phyloP scores from a whole-genome alignment of 37 sponge, comb jelly and placozoan genomes.

The Petrosia ficiformis region DNA sequence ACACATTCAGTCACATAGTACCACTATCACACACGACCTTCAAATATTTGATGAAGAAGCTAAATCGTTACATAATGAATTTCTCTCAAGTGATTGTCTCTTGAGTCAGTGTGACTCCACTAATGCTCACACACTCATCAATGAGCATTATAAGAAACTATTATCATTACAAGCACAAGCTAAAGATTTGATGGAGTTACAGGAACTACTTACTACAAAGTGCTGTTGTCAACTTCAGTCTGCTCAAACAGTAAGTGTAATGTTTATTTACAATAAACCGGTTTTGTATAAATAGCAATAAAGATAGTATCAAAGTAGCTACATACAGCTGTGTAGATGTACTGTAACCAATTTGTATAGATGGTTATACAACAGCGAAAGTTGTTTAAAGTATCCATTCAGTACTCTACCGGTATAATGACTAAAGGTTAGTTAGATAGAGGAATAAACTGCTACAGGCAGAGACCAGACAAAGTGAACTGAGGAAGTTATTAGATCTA shows the following conservation, averaged over 20 bases:
- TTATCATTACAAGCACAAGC: slow-evolving; percentile 23
- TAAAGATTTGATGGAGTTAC: slow-evolving; percentile 79
- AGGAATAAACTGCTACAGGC: too few species aligned
- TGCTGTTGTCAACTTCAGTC: slow-evolving; percentile 75
- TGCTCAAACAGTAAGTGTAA: slow-evolving; percentile 73
- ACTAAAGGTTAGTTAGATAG: too few species aligned
- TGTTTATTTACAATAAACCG: too few species aligned
- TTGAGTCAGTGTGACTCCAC: neutral
- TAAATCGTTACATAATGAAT: slow-evolving; percentile 11
- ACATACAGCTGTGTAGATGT: too few species aligned
- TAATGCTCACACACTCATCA: slow-evolving; percentile 21
- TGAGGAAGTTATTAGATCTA: too few species aligned
- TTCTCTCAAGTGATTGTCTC: slow-evolving; percentile 37
- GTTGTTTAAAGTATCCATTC: too few species aligned
- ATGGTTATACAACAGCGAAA: too few species aligned
- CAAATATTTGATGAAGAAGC: slow-evolving; percentile 35
- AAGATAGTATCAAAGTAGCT: too few species aligned
- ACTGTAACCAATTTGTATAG: too few species aligned
- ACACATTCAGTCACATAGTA: slow-evolving; percentile 68
- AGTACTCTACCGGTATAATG: too few species aligned
- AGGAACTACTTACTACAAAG: slow-evolving; percentile 90
- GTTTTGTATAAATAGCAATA: too few species aligned
- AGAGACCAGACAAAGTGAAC: too few species aligned
- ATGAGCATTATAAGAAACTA: slow-evolving; percentile 16
- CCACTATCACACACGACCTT: slow-evolving; percentile 48